Evolutionary conservation across 2,888 invertebrate genomes (phyloP), one percentile per base, ranked within the genome.

Genomic region (Ceriagrion tenellum): DNA sequence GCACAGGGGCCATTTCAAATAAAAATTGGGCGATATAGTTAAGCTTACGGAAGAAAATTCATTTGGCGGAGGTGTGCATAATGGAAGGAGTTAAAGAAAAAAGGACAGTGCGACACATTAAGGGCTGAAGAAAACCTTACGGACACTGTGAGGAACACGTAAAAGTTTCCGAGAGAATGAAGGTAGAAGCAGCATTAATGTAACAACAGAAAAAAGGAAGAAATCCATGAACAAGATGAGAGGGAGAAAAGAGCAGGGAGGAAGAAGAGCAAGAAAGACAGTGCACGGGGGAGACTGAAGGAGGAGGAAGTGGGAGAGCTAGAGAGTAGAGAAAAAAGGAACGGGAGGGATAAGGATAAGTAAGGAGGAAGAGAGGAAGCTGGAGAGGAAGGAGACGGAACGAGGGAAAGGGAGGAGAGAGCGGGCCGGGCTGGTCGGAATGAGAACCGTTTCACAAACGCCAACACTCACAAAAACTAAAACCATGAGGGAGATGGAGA

Each of bases 401-500:
- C 20, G 47, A 16, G 40, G 47, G 55, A 55, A 26, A n/a, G 47
- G 10, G n/a, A 90, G 40, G 59, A 90, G n/a, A 59, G 90, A 91
- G 59, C 18, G 55, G 47, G 0, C 59, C 59, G 4, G 4, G 93
- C 30, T 35, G 93, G 35, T 35, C 35, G 47, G 69, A 93, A 69
- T 93, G 69, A 93, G 47, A 93, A 93, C 74, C 74, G 93, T 69
- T 93, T 63, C 93, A 74, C 93, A 74, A 93, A 93, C 74, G 93
- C 93, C 69, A 93, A 93, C 93, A 93, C 63, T 47, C 69, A n/a
- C 93, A 93, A 93, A 93, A 93, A 93, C 93, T 93, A 93, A 74
- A 47, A 26, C 69, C 40, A 55, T 23, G 55, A n/a, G 55, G 12
- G 55, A 89, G 55, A 26, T 8, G 26, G 81, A 35, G 81, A 47